phyloP scores from a whole-genome alignment of 2,888 invertebrate species.

The Heliconius sara region DNA sequence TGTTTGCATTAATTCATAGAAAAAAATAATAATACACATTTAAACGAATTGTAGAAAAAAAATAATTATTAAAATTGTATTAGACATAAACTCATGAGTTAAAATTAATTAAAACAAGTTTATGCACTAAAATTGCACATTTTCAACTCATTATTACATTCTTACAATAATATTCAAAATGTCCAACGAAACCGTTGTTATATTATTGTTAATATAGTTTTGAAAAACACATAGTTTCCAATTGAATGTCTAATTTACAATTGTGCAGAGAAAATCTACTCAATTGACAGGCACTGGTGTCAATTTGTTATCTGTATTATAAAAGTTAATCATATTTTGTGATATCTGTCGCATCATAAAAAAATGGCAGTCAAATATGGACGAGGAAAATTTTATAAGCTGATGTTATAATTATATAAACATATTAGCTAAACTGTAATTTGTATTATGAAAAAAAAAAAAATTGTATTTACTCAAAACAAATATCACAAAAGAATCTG shows the following conservation, averaged over 20 bases:
- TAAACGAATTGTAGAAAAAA: constrained; percentile 6
- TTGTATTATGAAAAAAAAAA: constrained; percentile 16
- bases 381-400: constrained; percentile 13
- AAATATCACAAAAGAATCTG: constrained; percentile 48
- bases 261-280: constrained; percentile 45
- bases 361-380: constrained; percentile 40
- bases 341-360: constrained; percentile 35
- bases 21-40: neutral
- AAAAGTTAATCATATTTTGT: constrained; percentile 20
- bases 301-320: constrained; percentile 25
- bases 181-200: neutral
- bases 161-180: constrained; percentile 27
- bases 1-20: neutral
- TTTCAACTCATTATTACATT: constrained; percentile 23
- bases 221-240: constrained; percentile 10
- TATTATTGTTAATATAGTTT: constrained; percentile 1
- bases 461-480: constrained; percentile 24
- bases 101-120: constrained; percentile 35
- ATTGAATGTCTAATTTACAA: constrained; percentile 33
- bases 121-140: constrained; percentile 50
- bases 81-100: constrained; percentile 29
- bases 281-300: constrained; percentile 34
- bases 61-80: neutral
- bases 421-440: constrained; percentile 5
- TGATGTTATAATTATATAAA: neutral